These are phyloP conservation scores for Apocrypta bakeri DNA, from an alignment of 1,140 invertebrate species.

Conservation along the genomic window DNA sequence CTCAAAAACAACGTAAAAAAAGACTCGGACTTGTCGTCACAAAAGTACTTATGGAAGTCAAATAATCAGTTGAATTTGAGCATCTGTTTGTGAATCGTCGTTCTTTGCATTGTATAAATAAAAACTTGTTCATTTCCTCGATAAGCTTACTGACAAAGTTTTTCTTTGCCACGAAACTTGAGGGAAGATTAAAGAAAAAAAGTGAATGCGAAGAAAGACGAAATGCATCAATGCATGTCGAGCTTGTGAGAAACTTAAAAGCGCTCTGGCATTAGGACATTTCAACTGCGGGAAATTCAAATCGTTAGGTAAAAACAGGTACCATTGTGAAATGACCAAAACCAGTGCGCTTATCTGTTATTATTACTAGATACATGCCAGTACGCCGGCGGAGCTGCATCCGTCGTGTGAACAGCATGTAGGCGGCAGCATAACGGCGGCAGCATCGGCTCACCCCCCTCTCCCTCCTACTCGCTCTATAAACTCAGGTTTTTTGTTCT, in stretches of 20 bases:
- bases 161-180: too few species aligned
- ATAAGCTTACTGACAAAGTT: not conserved
- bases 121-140: not conserved
- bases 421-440: not conserved
- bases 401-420: constrained; percentile 28
- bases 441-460: constrained; percentile 31
- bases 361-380: constrained; percentile 35
- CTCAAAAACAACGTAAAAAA: not conserved
- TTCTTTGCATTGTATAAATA: not conserved
- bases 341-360: not conserved
- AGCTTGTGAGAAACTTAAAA: not conserved
- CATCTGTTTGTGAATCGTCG: not conserved
- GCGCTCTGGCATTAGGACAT: not conserved
- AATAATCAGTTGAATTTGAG: not conserved
- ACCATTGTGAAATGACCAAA: not conserved
- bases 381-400: constrained; percentile 31
- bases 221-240: not conserved
- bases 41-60: too few species aligned
- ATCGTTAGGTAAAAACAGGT: not conserved
- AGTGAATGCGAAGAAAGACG: not conserved
- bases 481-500: not conserved
- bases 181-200: too few species aligned
- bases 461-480: not conserved
- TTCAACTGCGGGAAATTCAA: not conserved
- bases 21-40: not conserved